Evolutionary conservation across 2,113 vertebrate species (phyloP).

Genomic region (Hippocampus barbouri): DNA sequence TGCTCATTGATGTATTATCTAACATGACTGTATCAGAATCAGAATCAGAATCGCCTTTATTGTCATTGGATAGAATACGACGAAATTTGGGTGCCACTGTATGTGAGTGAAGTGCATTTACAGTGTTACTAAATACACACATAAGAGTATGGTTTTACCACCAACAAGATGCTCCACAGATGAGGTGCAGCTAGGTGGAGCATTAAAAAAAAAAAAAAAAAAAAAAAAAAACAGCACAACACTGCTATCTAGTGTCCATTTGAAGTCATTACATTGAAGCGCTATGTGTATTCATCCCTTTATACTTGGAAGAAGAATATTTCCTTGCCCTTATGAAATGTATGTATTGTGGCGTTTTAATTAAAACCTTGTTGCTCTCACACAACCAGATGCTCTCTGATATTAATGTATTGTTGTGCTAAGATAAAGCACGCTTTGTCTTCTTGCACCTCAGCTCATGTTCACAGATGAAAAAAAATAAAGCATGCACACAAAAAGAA

Average conservation of each 20-base stretch:
- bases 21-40: neutral
- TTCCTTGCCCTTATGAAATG: no score
- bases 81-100: neutral
- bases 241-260: constrained; percentile 58
- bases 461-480: no score
- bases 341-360: no score
- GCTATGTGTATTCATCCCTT: neutral
- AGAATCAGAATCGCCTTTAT: no score
- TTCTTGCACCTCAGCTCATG: no score
- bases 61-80: no score
- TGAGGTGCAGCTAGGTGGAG: neutral
- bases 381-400: no score
- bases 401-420: no score
- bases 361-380: no score
- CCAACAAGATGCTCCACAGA: constrained; percentile 3
- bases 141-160: neutral
- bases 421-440: no score
- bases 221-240: constrained; percentile 11
- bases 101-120: neutral
- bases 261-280: neutral
- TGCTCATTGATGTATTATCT: constrained; percentile 10
- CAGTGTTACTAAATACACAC: neutral
- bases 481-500: no score
- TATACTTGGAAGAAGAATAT: neutral
- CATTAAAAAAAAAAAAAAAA: neutral